Conservation (phyloP, 2,113 vertebrate species). For the Rana temporaria region DNA sequence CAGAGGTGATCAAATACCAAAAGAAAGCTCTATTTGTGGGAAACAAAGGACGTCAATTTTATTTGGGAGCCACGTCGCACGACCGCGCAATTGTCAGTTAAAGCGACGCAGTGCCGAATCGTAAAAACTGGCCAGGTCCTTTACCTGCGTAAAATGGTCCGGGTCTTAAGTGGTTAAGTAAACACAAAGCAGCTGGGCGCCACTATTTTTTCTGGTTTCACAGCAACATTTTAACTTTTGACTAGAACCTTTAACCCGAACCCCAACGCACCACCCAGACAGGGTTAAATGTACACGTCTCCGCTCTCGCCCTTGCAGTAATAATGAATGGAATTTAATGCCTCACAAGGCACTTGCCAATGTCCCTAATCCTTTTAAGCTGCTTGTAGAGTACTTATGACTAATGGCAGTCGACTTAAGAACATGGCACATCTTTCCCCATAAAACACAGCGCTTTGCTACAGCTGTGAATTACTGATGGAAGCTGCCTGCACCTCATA, state of each 20-base stretch:
- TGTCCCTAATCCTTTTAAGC: conserved; percentile 58
- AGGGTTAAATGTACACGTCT: conserved; percentile 57
- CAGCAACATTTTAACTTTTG: too few species aligned
- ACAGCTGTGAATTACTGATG: conserved; percentile 51
- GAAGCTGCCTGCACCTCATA: conserved; percentile 36
- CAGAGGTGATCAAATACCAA: too few species aligned
- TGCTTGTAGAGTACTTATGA: conserved; percentile 49
- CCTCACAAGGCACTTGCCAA: conserved; percentile 51
- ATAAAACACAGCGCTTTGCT: conserved; percentile 46
- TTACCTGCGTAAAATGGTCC: too few species aligned
- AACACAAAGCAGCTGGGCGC: too few species aligned
- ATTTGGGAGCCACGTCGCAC: too few species aligned
- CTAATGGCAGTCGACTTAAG: conserved; percentile 56
- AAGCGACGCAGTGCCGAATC: too few species aligned
- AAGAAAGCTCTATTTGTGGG: too few species aligned
- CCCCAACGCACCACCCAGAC: conserved; percentile 62
- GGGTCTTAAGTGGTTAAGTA: too few species aligned
- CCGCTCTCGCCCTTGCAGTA: conserved; percentile 46
- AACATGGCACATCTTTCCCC: conserved; percentile 39
- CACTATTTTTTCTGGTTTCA: too few species aligned
- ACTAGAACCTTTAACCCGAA: conserved; percentile 3
- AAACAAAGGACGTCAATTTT: too few species aligned
- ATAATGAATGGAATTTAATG: conserved; percentile 57
- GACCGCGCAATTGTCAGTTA: too few species aligned
- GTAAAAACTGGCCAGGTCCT: too few species aligned